Base-by-base conservation (phyloP, 2,888 invertebrate genomes). In the Eustalomyia histrio region DNA sequence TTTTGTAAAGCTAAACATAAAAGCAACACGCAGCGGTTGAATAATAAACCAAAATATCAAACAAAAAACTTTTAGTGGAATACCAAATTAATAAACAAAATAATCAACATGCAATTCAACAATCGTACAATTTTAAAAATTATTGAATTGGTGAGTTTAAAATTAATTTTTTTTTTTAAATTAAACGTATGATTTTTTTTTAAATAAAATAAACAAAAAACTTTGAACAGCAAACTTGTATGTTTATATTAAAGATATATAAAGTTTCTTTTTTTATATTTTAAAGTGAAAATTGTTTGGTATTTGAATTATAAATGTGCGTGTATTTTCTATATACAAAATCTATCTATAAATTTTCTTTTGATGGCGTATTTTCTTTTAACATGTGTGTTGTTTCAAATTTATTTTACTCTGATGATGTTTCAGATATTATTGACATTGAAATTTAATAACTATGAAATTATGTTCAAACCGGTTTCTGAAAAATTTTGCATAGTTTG, bases 61-160 rank as follows among this genome's bases (percentile, higher is more conserved):
- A 4, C 29, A 16, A 12, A 18, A 10, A 33, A 55, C 14, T 29
- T 60, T 35, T 43, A 43, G 17, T 50, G 16, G 33, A n/a, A 14
- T 57, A 81, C 55, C 12, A 58, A 35, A 76, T 29, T 47, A 39
- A 29, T 29, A 29, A 4, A 29, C 64, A 74, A 74, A 61, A 52
- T 14, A 73, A 39, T 47, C 47, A 81, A 75, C 5, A 89, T 89
- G 89, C 88, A 89, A 85, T 88, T 89, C 80, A 89, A 89, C 84
- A 90, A 90, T 86, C 89, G 89, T 80, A 84, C 89, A 63, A 84
- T 89, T 65, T 85, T 90, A 83, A 89, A 89, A 87, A 86, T 89
- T 76, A 88, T 90, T 76, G 90, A 89, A 87, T 85, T 89, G 90
- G 89, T 89, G 83, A 89, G 90, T 86, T 80, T 55, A 4, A 29